Evolutionary conservation across 2,113 vertebrate species (phyloP).

Genomic region (Porphyrio hochstetteri): DNA sequence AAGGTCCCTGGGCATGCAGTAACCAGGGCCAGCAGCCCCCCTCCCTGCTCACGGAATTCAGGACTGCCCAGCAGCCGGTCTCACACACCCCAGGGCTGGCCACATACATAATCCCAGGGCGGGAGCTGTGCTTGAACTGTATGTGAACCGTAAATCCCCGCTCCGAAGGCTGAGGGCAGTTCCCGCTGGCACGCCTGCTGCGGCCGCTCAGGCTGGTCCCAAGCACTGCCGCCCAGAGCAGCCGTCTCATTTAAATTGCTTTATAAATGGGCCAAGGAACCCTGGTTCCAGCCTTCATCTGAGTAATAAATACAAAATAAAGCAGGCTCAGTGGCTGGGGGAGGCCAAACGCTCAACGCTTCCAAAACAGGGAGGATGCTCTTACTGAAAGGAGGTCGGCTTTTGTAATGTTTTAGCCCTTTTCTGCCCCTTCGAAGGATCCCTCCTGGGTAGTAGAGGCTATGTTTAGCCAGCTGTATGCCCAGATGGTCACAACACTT

Average conservation of each 20-base stretch:
- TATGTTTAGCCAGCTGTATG: constrained; percentile 65
- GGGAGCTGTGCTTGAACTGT: constrained; percentile 49
- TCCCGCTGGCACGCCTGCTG: constrained; percentile 29
- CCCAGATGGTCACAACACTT: constrained; percentile 71
- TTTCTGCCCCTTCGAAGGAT: constrained; percentile 63
- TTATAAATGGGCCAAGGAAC: constrained; percentile 53
- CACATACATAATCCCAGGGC: neutral
- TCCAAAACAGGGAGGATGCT: constrained; percentile 70
- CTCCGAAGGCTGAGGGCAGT: constrained; percentile 26
- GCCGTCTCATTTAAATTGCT: constrained; percentile 54
- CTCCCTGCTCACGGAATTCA: neutral
- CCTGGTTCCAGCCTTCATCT: constrained; percentile 58
- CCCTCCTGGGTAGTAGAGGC: constrained; percentile 49
- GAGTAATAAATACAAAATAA: constrained; percentile 66
- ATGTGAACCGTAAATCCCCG: constrained; percentile 24
- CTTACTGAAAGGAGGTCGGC: constrained; percentile 54
- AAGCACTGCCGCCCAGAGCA: neutral
- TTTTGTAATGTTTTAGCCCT: constrained; percentile 66
- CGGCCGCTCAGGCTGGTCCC: neutral
- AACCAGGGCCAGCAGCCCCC: neutral
- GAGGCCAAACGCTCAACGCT: constrained; percentile 65
- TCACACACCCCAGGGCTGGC: neutral
- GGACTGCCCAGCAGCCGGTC: neutral
- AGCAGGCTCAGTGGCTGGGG: constrained; percentile 51
- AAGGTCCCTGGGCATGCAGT: fast-evolving